A percentile compares a stretch with the other conserved stretches of the same genome.
phyloP scores from a whole-genome alignment of 2,797 vertebrate species.

The Argyrosomus regius region DNA sequence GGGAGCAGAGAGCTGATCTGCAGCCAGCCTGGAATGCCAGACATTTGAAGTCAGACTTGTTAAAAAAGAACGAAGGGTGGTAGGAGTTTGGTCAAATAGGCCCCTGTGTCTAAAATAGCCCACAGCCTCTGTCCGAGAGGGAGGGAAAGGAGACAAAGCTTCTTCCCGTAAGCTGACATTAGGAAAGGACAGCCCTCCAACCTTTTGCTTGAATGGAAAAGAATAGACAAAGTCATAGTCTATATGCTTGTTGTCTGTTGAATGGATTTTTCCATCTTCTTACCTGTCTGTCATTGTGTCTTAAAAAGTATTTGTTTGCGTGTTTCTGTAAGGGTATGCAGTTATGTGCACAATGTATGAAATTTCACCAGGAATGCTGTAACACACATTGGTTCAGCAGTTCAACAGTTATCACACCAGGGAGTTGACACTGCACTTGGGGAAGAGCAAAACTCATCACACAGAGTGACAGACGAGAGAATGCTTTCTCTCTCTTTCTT shows the following conservation, averaged over 20 bases:
- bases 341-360: conserved; percentile 26
- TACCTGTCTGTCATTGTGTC: conserved; percentile 29
- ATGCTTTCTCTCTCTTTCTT: conserved; percentile 6
- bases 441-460: conserved; percentile 45
- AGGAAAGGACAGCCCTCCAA: conserved; percentile 59
- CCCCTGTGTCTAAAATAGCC: conserved; percentile 82
- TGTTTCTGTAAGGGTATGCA: conserved; percentile 21
- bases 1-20: conserved; percentile 82
- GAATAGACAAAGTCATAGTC: conserved; percentile 49
- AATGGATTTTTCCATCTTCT: conserved; percentile 17
- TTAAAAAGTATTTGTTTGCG: conserved; percentile 19
- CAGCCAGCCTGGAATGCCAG: conserved; percentile 88
- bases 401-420: conserved; percentile 50
- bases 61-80: conserved; percentile 85
- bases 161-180: conserved; percentile 72
- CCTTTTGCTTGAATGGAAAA: conserved; percentile 53
- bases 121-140: conserved; percentile 66
- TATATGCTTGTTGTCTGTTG: conserved; percentile 36
- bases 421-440: conserved; percentile 34
- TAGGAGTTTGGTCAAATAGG: conserved; percentile 82
- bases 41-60: conserved; percentile 87
- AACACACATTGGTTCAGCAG: conserved; percentile 39
- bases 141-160: conserved; percentile 73
- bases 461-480: conserved; percentile 26
- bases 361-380: conserved; percentile 24